phyloP scores from a whole-genome alignment of 2,797 vertebrate genomes.

The Anguilla pacifica region DNA sequence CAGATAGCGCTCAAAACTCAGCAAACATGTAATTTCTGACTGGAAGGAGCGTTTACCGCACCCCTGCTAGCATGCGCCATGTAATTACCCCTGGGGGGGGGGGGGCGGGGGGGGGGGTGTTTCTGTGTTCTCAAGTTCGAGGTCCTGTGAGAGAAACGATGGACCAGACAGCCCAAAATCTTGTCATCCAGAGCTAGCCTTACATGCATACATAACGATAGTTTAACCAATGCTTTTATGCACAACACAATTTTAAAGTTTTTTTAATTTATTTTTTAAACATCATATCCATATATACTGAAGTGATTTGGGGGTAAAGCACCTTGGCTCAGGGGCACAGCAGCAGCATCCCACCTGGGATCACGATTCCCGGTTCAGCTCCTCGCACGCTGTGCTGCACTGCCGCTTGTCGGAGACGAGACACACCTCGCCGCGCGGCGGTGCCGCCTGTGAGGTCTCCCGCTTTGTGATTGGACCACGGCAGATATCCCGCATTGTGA shows the following conservation, averaged over 20 bases:
- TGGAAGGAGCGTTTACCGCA: conserved; percentile 54
- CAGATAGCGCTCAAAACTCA: conserved; percentile 48
- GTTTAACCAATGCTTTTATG: too few relatives aligned
- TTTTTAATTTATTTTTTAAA: too few relatives aligned
- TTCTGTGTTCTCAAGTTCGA: conserved; percentile 9
- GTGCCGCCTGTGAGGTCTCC: background rate
- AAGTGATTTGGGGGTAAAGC: too few relatives aligned
- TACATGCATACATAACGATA: too few relatives aligned
- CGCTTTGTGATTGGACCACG: background rate
- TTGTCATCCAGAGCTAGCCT: background rate
- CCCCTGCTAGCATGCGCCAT: conserved; percentile 42
- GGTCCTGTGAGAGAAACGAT: background rate
- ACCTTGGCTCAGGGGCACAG: too few relatives aligned
- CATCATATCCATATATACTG: too few relatives aligned
- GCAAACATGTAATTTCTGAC: conserved; percentile 56
- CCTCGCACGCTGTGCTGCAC: too few relatives aligned
- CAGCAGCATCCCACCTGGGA: too few relatives aligned
- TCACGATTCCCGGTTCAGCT: too few relatives aligned
- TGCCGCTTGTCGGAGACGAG: background rate
- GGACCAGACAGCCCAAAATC: background rate
- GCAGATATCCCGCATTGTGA: background rate
- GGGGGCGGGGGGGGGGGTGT: background rate
- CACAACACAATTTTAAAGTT: too few relatives aligned
- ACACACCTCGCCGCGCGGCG: background rate
- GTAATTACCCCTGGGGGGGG: conserved; percentile 27